Conservation (phyloP, 2,113 vertebrate genomes). For the Burhinus bistriatus region DNA sequence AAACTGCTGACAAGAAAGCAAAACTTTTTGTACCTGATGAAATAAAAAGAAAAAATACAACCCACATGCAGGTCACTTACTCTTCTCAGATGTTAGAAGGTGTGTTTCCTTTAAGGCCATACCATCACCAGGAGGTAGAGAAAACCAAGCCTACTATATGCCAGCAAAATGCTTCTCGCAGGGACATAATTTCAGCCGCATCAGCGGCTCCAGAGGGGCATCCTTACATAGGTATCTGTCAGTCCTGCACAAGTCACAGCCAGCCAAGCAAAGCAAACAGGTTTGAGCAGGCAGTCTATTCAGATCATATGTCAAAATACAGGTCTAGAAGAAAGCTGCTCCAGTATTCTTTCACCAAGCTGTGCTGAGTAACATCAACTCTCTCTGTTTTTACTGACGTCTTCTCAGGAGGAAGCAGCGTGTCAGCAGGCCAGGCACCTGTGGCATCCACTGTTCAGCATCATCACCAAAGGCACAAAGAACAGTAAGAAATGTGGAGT, state of each 20-base stretch:
- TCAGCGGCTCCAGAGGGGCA: background rate
- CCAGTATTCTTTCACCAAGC: background rate
- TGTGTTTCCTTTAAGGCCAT: background rate
- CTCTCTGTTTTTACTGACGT: background rate
- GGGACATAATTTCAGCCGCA: background rate
- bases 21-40: background rate
- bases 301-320: too few species aligned
- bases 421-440: background rate
- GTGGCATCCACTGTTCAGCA: background rate
- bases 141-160: background rate
- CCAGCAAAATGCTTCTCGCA: background rate
- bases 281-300: background rate
- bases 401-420: background rate
- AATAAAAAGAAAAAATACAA: background rate
- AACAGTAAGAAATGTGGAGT: background rate
- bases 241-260: background rate
- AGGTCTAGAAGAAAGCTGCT: background rate
- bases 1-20: background rate
- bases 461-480: background rate
- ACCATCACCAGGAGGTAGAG: background rate
- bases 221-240: background rate
- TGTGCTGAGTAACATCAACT: background rate
- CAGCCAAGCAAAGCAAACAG: background rate
- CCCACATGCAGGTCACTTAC: background rate
- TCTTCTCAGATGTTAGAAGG: background rate